phyloP scores from a whole-genome alignment of 2,888 invertebrate species.

The Aethes cnicana region DNA sequence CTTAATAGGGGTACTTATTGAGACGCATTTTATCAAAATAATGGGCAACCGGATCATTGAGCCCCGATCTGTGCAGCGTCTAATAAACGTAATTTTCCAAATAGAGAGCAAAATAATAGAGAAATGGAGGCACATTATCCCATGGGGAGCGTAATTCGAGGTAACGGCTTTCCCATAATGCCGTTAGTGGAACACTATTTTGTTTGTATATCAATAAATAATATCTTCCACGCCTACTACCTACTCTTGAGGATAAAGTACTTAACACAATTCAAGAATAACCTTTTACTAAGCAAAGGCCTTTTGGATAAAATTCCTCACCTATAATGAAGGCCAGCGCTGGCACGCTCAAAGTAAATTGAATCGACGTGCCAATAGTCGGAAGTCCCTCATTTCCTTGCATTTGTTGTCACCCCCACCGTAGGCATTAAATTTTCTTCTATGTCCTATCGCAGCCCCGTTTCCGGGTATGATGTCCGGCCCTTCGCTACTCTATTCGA shows the following conservation, averaged over 20 bases:
- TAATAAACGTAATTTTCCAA: not conserved
- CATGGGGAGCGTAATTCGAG: conserved; percentile 7
- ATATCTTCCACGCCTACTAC: not conserved
- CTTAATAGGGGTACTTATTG: no score
- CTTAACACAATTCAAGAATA: conserved; percentile 17
- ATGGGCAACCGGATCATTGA: no score
- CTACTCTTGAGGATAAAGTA: not conserved
- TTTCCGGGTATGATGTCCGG: conserved; percentile 66
- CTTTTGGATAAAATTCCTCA: conserved; percentile 35
- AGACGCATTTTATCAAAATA: no score
- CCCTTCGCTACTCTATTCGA: conserved; percentile 44
- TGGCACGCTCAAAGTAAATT: conserved; percentile 60
- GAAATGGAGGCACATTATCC: conserved; percentile 3
- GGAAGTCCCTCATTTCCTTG: conserved; percentile 78
- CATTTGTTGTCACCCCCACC: conserved; percentile 66
- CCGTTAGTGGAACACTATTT: conserved; percentile 14
- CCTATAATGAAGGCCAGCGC: conserved; percentile 46
- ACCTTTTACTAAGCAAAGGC: conserved; percentile 21
- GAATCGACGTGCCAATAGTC: conserved; percentile 70
- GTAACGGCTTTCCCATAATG: conserved; percentile 11
- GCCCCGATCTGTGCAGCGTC: no score
- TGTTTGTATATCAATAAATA: conserved; percentile 19
- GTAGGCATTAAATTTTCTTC: conserved; percentile 71
- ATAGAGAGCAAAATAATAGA: conserved; percentile 7
- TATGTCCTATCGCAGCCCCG: conserved; percentile 51